Evolutionary conservation across 2,888 invertebrate genomes (phyloP), one percentile per base, ranked within the genome.

Genomic region (Drosophila affinis): DNA sequence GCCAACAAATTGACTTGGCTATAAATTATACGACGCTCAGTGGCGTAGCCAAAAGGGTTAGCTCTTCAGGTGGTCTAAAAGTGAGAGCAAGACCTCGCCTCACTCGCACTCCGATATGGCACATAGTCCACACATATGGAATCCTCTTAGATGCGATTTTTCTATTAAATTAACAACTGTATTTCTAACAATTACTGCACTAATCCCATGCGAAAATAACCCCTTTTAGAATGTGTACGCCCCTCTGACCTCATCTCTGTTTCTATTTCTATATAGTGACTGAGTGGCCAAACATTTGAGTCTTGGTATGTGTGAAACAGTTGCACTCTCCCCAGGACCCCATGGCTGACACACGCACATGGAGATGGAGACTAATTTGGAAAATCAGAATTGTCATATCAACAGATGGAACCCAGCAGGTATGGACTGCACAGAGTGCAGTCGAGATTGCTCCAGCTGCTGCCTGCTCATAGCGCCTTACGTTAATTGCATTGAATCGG

Each of bases 401-500:
- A 79, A 85, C 81, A 73, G 63, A 71, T 76, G 72, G 72, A 73
- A 56, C 76, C 64, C 59, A 73, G 64, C 72, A 60, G 49, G 48
- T 60, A 52, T 59, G 49, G 46, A 48, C 21, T 3, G 60, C 65
- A 46, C 47, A 65, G 34, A 70, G 39, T 44, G 62, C 54, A 49
- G 57, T 45, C 44, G 53, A 58, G 71, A 53, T 62, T 49, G 46
- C 46, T 27, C n/a, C 53, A 52, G 46, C 49, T 14, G 34, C 24
- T 17, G 55, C 60, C 58, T 44, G 62, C 63, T 79, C 70, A 71
- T 82, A 55, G 60, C 77, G 79, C 79, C 83, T 79, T 81, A 79
- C 86, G 77, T 86, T 82, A 83, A 83, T 86, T 86, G 83, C 86
- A 86, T 86, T 75, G 83, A 68, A 79, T 77, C 63, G 71, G 71